Evolutionary conservation across 2,797 vertebrate species (phyloP), one percentile per base, ranked within the genome.

Genomic region (Stomatorhinus walkeri): DNA sequence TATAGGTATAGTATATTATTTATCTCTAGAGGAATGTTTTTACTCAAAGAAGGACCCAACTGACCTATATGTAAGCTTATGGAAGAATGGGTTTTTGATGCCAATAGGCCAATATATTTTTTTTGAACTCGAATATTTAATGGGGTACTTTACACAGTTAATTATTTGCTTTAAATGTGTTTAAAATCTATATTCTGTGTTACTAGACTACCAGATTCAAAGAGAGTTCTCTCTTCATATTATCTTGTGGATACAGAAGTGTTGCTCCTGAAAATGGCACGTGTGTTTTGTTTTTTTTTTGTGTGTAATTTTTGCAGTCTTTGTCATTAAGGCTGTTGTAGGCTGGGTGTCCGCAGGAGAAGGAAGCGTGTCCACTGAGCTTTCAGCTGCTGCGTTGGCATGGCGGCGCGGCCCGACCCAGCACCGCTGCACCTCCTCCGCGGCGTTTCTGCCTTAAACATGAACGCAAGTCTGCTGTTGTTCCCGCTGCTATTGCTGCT

Each of bases 401-500:
- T 14, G 19, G 32, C 1, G 1, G 46, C 19, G 14, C 24, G 7
- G 12, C 14, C 2, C 76, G 22, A 16, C 8, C n/a, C 52, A 3
- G 6, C 49, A 6, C 59, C 22, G 4, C 28, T 8, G 16, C 51
- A 0, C 68, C 28, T 22, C 10, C 8, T 24, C 9, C 16, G 8
- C 4, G n/a, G 16, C 16, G 24, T 24, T 12, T 81, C 72, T 46
- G 76, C 72, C 88, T 72, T 61, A 48, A 28, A 87, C n/a, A 12
- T 10, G 8, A 68, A 43, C 16, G 16, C 5, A 46, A 59, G 1
- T 9, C 87, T 90, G 36, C 90, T 89, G 76, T 5, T 46, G 90
- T 28, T 36, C 28, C 32, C 14, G 28, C 32, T 19, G 68, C 92
- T 93, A 91, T 90, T 92, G 90, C 84, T 91, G 90, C 90, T 90